Percentiles rank a stretch among this genome's conserved stretches.
Evolutionary conservation across 2,113 vertebrate species (phyloP).

Genomic region (Coryphaenoides rupestris): DNA sequence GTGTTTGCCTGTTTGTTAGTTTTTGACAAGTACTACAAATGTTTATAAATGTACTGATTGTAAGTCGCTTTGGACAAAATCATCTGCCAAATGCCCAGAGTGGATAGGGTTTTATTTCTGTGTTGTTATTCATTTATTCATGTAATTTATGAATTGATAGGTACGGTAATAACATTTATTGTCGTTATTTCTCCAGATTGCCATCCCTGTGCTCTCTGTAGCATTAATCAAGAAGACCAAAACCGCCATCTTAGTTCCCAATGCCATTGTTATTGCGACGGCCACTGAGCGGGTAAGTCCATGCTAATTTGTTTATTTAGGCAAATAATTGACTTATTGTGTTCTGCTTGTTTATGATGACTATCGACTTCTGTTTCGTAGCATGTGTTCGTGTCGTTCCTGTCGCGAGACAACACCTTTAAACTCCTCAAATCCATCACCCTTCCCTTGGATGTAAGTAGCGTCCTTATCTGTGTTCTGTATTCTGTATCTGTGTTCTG

Average conservation of each 20-base stretch:
- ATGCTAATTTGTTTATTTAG: background rate
- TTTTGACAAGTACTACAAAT: no score
- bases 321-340: background rate
- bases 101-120: no score
- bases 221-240: constrained; percentile 91
- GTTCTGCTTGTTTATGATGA: background rate
- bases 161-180: no score
- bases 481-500: no score
- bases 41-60: no score
- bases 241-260: constrained; percentile 90
- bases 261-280: constrained; percentile 84
- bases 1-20: no score
- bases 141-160: no score
- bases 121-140: no score
- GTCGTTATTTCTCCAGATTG: constrained; percentile 73
- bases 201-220: constrained; percentile 83
- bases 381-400: constrained; percentile 89
- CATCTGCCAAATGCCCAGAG: no score
- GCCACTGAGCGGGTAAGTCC: constrained; percentile 78
- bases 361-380: constrained; percentile 54
- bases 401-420: constrained; percentile 88
- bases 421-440: constrained; percentile 86
- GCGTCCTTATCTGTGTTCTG: background rate
- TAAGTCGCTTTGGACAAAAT: no score
- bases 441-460: constrained; percentile 81